Percentiles rank a stretch among this genome's conserved stretches.
Conservation (phyloP, 2,888 invertebrate genomes). For the Fissipunctia ypsillon region DNA sequence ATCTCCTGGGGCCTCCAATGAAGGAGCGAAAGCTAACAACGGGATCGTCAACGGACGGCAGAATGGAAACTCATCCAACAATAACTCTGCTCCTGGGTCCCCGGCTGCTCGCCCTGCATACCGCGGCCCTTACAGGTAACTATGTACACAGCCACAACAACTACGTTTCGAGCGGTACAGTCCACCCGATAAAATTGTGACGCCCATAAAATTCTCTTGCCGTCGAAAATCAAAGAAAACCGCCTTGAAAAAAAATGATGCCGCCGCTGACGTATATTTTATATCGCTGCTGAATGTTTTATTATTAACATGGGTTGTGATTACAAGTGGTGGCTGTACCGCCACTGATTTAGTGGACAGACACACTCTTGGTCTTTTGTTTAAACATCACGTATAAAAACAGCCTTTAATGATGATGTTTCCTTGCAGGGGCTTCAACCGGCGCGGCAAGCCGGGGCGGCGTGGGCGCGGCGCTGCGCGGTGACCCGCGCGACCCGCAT, state of each 20-base stretch:
- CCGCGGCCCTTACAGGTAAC: constrained; percentile 83
- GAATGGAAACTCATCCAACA: constrained; percentile 71
- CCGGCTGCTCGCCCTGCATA: constrained; percentile 74
- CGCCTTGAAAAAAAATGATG: background rate
- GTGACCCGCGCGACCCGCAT: constrained; percentile 72
- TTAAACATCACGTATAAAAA: background rate
- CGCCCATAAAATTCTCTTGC: too few relatives aligned
- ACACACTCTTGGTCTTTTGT: background rate
- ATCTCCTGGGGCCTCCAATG: constrained; percentile 71
- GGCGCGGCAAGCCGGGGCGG: constrained; percentile 85
- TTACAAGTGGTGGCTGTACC: background rate
- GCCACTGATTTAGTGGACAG: background rate
- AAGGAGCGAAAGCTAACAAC: constrained; percentile 68
- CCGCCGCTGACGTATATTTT: background rate
- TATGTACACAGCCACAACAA: background rate
- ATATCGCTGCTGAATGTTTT: background rate
- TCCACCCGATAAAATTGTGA: too few relatives aligned
- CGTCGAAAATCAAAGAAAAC: background rate
- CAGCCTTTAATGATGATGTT: background rate
- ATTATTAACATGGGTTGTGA: background rate
- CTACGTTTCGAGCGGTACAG: background rate
- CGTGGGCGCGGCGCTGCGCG: constrained; percentile 81
- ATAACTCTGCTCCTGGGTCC: constrained; percentile 75
- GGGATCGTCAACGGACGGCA: constrained; percentile 49
- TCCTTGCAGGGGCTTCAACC: constrained; percentile 84